phyloP scores from a whole-genome alignment of 2,888 invertebrate genomes.

The Ischnura elegans region DNA sequence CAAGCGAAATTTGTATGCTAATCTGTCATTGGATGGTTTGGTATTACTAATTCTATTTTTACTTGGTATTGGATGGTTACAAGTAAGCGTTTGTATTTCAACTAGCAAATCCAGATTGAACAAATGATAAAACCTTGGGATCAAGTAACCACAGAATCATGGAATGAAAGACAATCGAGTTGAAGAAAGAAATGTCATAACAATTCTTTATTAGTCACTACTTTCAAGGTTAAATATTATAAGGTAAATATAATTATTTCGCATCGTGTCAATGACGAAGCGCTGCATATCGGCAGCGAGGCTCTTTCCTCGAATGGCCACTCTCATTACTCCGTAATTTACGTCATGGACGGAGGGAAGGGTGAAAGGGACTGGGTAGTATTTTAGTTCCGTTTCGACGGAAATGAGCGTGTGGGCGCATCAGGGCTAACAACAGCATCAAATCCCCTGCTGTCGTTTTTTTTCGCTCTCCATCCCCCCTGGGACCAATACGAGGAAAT shows the following conservation, averaged over 20 bases:
- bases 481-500: constrained; percentile 57
- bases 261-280: neutral
- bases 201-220: too few species aligned
- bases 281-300: neutral
- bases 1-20: too few species aligned
- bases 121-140: too few species aligned
- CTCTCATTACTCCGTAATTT: neutral
- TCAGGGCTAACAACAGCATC: neutral
- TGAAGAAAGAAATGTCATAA: too few species aligned
- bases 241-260: too few species aligned
- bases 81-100: too few species aligned
- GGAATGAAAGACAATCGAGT: too few species aligned
- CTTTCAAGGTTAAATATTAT: neutral
- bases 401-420: neutral
- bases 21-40: too few species aligned
- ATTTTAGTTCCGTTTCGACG: constrained; percentile 14
- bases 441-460: neutral
- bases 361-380: neutral
- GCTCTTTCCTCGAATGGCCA: neutral
- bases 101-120: too few species aligned
- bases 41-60: too few species aligned
- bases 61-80: too few species aligned
- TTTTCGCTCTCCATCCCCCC: neutral
- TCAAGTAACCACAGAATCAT: too few species aligned
- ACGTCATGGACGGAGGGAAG: neutral